Percentiles rank a stretch among this genome's conserved stretches.
phyloP scores from a whole-genome alignment of 2,113 vertebrate genomes.

The Microcebus ravelobensis region DNA sequence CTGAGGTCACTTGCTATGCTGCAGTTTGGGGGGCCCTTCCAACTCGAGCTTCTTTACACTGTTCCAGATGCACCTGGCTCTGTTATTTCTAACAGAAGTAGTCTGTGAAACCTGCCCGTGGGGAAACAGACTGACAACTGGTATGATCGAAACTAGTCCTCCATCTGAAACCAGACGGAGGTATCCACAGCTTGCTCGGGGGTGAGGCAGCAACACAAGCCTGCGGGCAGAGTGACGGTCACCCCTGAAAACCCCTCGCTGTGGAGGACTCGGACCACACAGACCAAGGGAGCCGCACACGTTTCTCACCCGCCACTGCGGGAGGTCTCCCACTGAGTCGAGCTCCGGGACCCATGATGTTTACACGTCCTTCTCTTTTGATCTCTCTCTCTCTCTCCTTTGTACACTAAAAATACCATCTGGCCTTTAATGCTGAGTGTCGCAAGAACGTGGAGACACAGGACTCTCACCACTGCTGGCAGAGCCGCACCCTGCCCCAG shows the following conservation, averaged over 20 bases:
- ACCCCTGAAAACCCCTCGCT: too few species aligned
- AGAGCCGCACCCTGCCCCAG: fast-evolving
- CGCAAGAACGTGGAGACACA: background rate
- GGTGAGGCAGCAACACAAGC: background rate
- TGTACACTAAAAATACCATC: background rate
- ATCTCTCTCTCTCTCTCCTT: background rate
- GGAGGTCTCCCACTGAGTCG: fast-evolving
- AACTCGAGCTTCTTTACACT: background rate
- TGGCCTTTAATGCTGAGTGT: background rate
- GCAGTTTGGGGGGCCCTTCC: background rate
- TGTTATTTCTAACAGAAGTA: background rate
- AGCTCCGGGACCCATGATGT: background rate
- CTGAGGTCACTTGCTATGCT: fast-evolving
- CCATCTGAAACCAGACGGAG: background rate
- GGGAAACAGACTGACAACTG: background rate
- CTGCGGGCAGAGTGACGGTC: fast-evolving
- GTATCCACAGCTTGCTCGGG: fast-evolving
- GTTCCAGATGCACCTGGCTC: background rate
- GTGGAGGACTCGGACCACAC: background rate
- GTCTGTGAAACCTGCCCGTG: background rate
- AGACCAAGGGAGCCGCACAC: fast-evolving
- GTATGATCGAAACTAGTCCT: too few species aligned
- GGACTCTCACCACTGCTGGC: too few species aligned
- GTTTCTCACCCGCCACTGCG: background rate
- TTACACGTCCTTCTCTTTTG: background rate